A percentile compares a stretch with the other conserved stretches of the same genome.
Evolutionary conservation across 2,888 invertebrate species (phyloP).

Genomic region (Ligdia adustata): DNA sequence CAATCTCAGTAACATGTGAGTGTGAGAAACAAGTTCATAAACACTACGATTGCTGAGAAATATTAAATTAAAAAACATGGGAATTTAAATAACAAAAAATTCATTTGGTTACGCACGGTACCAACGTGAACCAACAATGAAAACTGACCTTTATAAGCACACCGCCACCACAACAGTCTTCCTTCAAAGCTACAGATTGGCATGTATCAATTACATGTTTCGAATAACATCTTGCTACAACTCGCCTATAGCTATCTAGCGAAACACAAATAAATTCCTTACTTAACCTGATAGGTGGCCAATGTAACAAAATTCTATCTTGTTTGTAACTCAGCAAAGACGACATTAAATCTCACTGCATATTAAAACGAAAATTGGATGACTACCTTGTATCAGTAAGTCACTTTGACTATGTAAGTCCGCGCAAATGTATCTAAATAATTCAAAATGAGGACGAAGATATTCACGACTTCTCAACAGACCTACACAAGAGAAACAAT

Average conservation of each 20-base stretch:
- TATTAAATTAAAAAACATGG: no score
- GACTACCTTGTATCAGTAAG: not conserved
- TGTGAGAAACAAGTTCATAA: no score
- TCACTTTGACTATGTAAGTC: no score
- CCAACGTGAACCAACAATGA: no score
- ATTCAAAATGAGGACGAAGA: not conserved
- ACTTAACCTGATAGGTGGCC: conserved; percentile 2
- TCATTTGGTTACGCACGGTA: no score
- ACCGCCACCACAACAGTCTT: conserved; percentile 6
- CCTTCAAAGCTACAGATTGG: conserved; percentile 2
- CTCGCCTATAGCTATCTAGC: conserved; percentile 1
- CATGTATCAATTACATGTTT: not conserved
- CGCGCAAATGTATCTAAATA: conserved; percentile 1
- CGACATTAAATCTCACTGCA: not conserved
- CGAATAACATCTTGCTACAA: conserved; percentile 3
- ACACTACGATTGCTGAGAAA: no score
- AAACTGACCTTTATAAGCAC: not conserved
- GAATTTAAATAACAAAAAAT: no score
- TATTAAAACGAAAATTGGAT: conserved; percentile 1
- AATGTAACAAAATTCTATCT: conserved; percentile 1
- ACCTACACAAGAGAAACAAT: conserved; percentile 4
- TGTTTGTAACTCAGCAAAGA: not conserved
- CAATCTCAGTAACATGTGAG: no score
- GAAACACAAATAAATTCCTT: conserved; percentile 4
- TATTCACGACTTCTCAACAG: conserved; percentile 3